phyloP scores from a whole-genome alignment of 2,113 vertebrate species.

The Lampris incognitus region DNA sequence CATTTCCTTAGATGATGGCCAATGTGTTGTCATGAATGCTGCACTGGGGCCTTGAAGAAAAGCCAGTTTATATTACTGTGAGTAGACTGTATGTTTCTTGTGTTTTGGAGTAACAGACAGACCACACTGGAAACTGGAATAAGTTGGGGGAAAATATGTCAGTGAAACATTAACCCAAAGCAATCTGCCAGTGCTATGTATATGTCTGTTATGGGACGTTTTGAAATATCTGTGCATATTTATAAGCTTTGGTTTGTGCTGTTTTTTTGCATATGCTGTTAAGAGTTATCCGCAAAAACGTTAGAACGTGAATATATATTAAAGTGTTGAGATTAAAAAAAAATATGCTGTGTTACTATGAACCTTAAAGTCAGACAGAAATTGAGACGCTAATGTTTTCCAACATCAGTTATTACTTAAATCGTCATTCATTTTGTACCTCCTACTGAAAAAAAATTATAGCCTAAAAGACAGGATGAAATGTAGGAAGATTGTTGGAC shows the following conservation, averaged over 20 bases:
- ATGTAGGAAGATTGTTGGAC: too few relatives aligned
- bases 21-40: slow-evolving; percentile 20
- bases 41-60: slow-evolving; percentile 51
- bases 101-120: not conserved
- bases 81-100: slow-evolving; percentile 6
- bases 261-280: slow-evolving; percentile 24
- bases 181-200: slow-evolving; percentile 39
- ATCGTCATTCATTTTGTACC: too few relatives aligned
- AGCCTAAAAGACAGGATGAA: too few relatives aligned
- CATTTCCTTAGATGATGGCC: not conserved
- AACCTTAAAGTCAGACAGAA: too few relatives aligned
- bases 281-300: slow-evolving; percentile 16
- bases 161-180: slow-evolving; percentile 57
- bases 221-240: not conserved
- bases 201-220: slow-evolving; percentile 46
- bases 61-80: slow-evolving; percentile 15
- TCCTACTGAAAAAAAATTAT: too few relatives aligned
- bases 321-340: slow-evolving; percentile 42
- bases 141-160: not conserved
- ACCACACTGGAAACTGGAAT: slow-evolving; percentile 12
- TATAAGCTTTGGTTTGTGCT: slow-evolving; percentile 20
- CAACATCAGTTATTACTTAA: too few relatives aligned
- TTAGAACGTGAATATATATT: slow-evolving; percentile 34
- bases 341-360: not conserved
- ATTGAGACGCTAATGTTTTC: too few relatives aligned